Conservation (phyloP, 2,797 vertebrate species). For the Acanthornis magna region DNA sequence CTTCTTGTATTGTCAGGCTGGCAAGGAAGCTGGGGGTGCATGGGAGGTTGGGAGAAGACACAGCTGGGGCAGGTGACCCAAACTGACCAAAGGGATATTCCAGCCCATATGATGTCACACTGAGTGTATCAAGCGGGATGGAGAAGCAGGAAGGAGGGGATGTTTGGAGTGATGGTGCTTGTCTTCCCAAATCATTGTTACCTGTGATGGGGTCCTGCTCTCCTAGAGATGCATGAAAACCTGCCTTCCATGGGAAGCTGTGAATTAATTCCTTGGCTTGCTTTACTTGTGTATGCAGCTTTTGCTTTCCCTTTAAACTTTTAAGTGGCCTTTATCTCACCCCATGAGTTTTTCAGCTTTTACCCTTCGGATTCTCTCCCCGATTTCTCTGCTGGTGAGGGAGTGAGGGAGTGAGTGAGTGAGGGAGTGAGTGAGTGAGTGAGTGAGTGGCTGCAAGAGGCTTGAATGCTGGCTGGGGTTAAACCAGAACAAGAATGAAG, state of each 20-base stretch:
- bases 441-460: not conserved
- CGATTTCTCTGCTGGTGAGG: rapidly evolving
- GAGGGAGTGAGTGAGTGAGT: too few species aligned
- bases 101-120: not conserved
- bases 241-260: not conserved
- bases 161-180: not conserved
- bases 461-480: not conserved
- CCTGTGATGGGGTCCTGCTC: not conserved
- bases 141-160: not conserved
- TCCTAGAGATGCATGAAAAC: not conserved
- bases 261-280: not conserved
- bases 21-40: not conserved
- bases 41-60: not conserved
- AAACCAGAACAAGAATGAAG: not conserved
- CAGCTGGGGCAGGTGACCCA: not conserved
- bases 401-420: too few species aligned
- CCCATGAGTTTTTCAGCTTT: not conserved
- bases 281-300: not conserved
- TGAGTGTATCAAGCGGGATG: not conserved
- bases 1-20: not conserved
- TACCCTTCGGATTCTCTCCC: not conserved
- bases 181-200: not conserved
- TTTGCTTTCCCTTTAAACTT: not conserved
- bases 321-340: not conserved
- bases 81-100: not conserved